Conservation (phyloP, 2,888 invertebrate genomes). For the Caenorhabditis japonica region DNA sequence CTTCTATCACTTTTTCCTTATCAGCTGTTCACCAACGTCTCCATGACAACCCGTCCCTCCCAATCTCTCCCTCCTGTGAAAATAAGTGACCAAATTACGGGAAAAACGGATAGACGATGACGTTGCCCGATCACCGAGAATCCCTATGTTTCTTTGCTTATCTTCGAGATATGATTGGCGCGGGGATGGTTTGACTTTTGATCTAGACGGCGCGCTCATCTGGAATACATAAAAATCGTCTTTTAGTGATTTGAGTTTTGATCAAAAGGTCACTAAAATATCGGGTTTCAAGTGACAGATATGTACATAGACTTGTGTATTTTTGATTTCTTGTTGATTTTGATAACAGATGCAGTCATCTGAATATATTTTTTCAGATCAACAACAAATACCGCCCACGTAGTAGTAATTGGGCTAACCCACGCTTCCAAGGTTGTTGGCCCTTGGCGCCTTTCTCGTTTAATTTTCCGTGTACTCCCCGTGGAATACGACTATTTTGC, state of each 20-base stretch:
- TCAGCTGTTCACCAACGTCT: slow-evolving; percentile 11
- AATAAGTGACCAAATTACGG: slow-evolving; percentile 1
- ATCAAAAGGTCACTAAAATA: slow-evolving; percentile 6
- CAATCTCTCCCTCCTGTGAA: slow-evolving; percentile 13
- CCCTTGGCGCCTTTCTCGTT: too few species aligned
- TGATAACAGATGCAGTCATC: too few species aligned
- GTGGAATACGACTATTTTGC: too few species aligned
- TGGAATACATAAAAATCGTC: slow-evolving; percentile 17
- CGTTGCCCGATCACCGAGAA: slow-evolving; percentile 28
- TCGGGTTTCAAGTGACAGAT: too few species aligned
- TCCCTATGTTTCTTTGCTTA: not conserved
- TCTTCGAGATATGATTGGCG: slow-evolving; percentile 14
- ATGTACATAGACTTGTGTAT: too few species aligned
- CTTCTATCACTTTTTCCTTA: slow-evolving; percentile 17
- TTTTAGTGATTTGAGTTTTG: slow-evolving; percentile 45
- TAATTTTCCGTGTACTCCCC: too few species aligned
- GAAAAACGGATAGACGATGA: slow-evolving; percentile 13
- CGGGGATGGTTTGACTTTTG: slow-evolving; percentile 22
- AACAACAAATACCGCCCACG: too few species aligned
- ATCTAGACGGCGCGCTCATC: slow-evolving; percentile 7
- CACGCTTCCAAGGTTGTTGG: too few species aligned
- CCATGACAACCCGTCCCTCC: slow-evolving; percentile 28
- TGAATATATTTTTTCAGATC: too few species aligned
- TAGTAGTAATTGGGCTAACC: too few species aligned
- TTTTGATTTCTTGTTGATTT: too few species aligned